Base-by-base conservation (phyloP, 2,797 vertebrate genomes). In the Anableps anableps region DNA sequence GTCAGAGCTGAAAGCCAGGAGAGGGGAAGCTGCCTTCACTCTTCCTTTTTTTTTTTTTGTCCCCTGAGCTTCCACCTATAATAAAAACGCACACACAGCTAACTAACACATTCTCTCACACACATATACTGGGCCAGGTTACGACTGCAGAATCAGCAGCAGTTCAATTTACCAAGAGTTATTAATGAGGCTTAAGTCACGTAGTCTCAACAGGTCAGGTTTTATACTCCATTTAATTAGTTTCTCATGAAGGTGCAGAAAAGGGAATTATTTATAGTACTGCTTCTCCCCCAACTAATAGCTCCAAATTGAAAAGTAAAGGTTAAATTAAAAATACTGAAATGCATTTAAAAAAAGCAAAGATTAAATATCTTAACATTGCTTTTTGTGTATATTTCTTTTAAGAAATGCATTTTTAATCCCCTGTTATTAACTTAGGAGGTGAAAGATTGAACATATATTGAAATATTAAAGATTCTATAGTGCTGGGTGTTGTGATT, bases 111-210 rank as follows among this genome's bases (percentile, higher is more conserved):
- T 13, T 3, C 47, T 13, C 48, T 3, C 21, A 60, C 1, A 76
- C 23, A 70, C 50, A 76, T 64, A 74, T 4, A 72, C 19, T 64
- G 4, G 23, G 38, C 58, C 29, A 34, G 47, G 86, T 88, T 83
- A 89, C 31, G 11, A 78, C 77, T 77, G 83, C 77, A 84, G 83
- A 76, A 78, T 88, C 80, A 82, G 83, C 85, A 85, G 74, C 74
- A 86, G 80, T 78, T 91, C 80, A 84, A 79, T 87, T 84, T 80
- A 86, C 78, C 47, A 70, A 43, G 71, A 85, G 72, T 83, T 84
- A 89, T 88, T 90, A 85, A 84, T 80, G 77, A 89, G 79, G 62
- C 79, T 88, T 16, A 70, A 58, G 71, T 73, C 76, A 66, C 60
- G 78, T 36, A 34, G 72, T 77, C 80, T 84, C 50, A 84, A 66